phyloP scores from a whole-genome alignment of 2,888 invertebrate genomes.

The Prosopocoilus inquinatus region DNA sequence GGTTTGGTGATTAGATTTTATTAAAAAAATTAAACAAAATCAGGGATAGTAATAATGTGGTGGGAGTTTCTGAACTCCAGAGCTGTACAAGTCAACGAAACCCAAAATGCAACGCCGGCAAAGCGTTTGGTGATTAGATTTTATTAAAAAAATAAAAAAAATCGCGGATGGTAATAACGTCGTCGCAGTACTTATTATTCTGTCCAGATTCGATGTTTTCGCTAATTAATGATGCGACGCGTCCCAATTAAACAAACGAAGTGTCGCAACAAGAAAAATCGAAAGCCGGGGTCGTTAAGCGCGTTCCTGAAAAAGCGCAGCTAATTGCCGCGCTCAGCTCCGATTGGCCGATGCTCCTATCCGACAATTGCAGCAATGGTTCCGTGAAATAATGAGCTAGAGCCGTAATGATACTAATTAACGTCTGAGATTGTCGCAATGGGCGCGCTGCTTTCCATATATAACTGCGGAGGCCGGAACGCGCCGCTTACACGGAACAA shows the following conservation, averaged over 20 bases:
- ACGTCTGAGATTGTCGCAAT: conserved; percentile 39
- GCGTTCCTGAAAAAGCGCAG: conserved; percentile 18
- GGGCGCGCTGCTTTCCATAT: conserved; percentile 33
- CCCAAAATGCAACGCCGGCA: no score
- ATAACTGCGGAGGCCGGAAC: conserved; percentile 20
- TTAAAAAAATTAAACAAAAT: no score
- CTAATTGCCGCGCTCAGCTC: conserved; percentile 8
- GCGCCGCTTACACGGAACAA: conserved; percentile 32
- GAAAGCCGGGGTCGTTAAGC: conserved; percentile 17
- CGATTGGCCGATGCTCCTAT: conserved; percentile 20
- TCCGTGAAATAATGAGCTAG: conserved; percentile 37
- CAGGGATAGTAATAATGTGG: conserved; percentile 18
- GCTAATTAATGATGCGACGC: not conserved
- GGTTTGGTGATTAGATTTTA: no score
- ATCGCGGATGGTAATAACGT: conserved; percentile 15
- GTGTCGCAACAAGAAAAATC: not conserved
- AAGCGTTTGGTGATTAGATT: no score
- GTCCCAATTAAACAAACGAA: not conserved
- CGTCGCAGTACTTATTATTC: conserved; percentile 10
- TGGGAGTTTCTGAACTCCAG: no score
- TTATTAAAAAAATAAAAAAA: no score
- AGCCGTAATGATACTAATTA: conserved; percentile 36
- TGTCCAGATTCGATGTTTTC: conserved; percentile 5
- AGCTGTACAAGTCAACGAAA: no score
- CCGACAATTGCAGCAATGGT: conserved; percentile 29